Percentiles rank a stretch among this genome's conserved stretches.
Conservation (phyloP, 2,797 vertebrate species). For the Dermochelys coriacea region DNA sequence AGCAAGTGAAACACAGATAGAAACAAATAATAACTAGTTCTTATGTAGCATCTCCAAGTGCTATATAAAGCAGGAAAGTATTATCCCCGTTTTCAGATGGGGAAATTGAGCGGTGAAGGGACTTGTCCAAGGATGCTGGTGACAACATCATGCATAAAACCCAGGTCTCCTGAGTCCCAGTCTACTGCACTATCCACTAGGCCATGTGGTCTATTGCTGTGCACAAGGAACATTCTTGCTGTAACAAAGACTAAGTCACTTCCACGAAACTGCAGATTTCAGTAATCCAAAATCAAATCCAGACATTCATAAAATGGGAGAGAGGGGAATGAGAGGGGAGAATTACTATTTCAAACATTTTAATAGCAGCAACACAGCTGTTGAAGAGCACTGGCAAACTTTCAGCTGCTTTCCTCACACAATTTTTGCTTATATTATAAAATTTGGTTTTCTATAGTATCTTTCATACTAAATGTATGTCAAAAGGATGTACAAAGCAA, state of each 20-base stretch:
- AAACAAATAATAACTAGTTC: neutral
- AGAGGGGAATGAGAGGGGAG: too few species aligned
- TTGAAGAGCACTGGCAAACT: too few species aligned
- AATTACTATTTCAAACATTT: too few species aligned
- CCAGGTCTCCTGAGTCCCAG: neutral
- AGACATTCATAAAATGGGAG: neutral
- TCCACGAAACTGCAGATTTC: too few species aligned
- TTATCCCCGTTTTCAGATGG: neutral
- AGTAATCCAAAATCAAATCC: neutral
- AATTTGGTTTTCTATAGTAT: neutral
- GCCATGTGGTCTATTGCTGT: neutral
- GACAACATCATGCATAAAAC: neutral
- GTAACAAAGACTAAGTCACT: neutral
- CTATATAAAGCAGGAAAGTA: neutral
- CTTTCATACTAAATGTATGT: neutral
- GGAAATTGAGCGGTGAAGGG: neutral
- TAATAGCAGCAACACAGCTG: too few species aligned
- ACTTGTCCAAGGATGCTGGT: neutral
- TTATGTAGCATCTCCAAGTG: neutral
- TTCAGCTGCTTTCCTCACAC: too few species aligned
- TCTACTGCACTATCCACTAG: neutral
- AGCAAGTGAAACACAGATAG: slow-evolving; percentile 20
- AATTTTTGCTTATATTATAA: too few species aligned
- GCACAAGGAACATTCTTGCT: neutral
- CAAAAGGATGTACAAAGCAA: neutral